Evolutionary conservation across 2,797 vertebrate species (phyloP).

Genomic region (Rhinogobio ventralis): DNA sequence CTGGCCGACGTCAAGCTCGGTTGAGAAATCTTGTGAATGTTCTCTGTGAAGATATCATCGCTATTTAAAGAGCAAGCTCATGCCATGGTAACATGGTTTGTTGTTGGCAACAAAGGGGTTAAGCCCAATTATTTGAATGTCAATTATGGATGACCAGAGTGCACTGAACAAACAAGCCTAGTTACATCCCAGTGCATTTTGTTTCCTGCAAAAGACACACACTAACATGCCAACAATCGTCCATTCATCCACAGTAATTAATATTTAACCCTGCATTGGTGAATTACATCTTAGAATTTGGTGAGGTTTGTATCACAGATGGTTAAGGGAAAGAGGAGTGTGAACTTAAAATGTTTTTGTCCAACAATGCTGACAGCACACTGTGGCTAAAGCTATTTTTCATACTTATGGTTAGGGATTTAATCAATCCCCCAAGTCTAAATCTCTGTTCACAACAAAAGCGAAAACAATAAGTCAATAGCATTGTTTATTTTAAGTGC

Average conservation of each 20-base stretch:
- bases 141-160: constrained; percentile 40
- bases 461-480: background rate
- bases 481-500: background rate
- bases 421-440: background rate
- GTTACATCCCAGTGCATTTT: constrained; percentile 49
- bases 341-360: background rate
- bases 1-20: constrained; percentile 41
- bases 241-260: constrained; percentile 24
- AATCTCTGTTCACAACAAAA: background rate
- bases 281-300: constrained; percentile 1
- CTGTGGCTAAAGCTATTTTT: background rate
- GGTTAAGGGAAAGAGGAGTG: background rate
- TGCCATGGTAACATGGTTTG: constrained; percentile 61
- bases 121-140: constrained; percentile 47
- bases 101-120: constrained; percentile 63
- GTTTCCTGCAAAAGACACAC: constrained; percentile 12
- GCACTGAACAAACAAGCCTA: constrained; percentile 51
- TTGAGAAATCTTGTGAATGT: constrained; percentile 48
- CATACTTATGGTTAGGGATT: background rate
- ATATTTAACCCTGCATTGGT: constrained; percentile 30
- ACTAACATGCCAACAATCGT: constrained; percentile 4
- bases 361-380: background rate
- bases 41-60: constrained; percentile 27
- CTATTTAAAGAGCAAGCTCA: constrained; percentile 54
- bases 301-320: background rate